Evolutionary conservation across 2,113 vertebrate genomes (phyloP), one percentile per base, ranked within the genome.

Genomic region (Pleuronectes platessa): DNA sequence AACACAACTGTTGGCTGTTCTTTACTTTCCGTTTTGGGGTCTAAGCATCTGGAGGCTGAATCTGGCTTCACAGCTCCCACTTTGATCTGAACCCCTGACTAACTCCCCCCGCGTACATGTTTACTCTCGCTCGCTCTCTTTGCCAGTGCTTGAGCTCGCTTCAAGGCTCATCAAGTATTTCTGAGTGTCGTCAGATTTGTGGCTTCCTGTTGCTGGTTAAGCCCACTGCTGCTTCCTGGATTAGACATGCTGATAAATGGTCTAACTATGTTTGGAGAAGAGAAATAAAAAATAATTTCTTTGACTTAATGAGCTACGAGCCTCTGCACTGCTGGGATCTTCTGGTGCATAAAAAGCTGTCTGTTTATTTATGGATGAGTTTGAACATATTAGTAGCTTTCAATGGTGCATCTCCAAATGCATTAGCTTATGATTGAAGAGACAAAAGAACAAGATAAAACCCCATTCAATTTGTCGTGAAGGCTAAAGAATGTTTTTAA

Each of bases 41-140:
- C 11, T 24, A 23, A 26, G 14, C 21, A 15, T 51, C 47, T 20
- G 70, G 5, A 0, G 4, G 5, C 9, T 37, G 4, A 21, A 12
- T 74, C 51, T 67, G 54, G 7, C 24, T 37, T 72, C 45, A 55
- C 60, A 77, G 49, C 74, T 72, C 74, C 74, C 73, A 75, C 68
- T 78, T 78, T 67, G 64, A 83, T 85, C 74, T 37, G 18, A 82
- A 59, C 12, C 60, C 78, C 65, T 45, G 31, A 61, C 65, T 51
- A 18, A 65, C 71, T 67, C 69, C 23, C 37, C 37, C 53, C n/a
- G 21, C 73, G 60, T 68, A 42, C 63, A 63, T 45, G 27, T 76
- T 71, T 54, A 84, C 77, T 60, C 45, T 61, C 56, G 49, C 21
- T 42, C 40, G 49, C 24, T 42, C 40, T 2, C 49, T 23, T 26